Evolutionary conservation across 2,797 vertebrate genomes (phyloP), one percentile per base, ranked within the genome.

Genomic region (Tenualosa thibaudeaui): DNA sequence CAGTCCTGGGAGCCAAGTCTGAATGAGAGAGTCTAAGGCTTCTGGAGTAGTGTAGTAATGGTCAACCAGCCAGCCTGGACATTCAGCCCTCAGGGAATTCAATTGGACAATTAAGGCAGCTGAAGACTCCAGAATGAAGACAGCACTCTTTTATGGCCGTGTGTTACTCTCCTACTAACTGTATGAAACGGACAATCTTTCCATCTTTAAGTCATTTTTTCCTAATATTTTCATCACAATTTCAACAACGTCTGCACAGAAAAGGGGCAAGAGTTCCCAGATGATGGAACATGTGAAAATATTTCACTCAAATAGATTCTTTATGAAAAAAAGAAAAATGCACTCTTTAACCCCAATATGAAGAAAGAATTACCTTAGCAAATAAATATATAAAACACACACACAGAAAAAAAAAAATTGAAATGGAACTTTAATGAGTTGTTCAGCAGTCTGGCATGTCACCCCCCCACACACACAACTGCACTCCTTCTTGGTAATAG

Each of bases 351-450:
- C 37, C 71, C 17, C 71, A 46, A 22, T 22, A 75, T 75, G 31
- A 40, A 71, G 65, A 5, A 75, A 75, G 37, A 75, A 40, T 9
- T 89, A 90, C 85, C 82, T 60, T 75, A 56, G 87, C 54, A 83
- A 49, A 58, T 54, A 78, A 85, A 51, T 51, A 12, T 12, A 9
- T 51, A 9, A 9, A 51, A 12, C 9, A 51, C 9, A 51, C 1
- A 51, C 86, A 85, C 86, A 85, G 84, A 89, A 86, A 89, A 62
- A 84, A 83, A 85, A 82, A 81, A 91, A 85, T 83, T 81, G 83
- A 84, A 90, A 87, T 90, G 83, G 89, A 89, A 88, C 87, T 78
- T 89, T 94, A 93, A 94, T 93, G 92, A 95, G 89, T 91, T 82
- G 91, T 89, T 92, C 90, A 87, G 91, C 89, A 88, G 84, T 89